A percentile compares a stretch with the other conserved stretches of the same genome.
phyloP scores from a whole-genome alignment of 2,888 invertebrate genomes.

The Phyllotreta cruciferae region DNA sequence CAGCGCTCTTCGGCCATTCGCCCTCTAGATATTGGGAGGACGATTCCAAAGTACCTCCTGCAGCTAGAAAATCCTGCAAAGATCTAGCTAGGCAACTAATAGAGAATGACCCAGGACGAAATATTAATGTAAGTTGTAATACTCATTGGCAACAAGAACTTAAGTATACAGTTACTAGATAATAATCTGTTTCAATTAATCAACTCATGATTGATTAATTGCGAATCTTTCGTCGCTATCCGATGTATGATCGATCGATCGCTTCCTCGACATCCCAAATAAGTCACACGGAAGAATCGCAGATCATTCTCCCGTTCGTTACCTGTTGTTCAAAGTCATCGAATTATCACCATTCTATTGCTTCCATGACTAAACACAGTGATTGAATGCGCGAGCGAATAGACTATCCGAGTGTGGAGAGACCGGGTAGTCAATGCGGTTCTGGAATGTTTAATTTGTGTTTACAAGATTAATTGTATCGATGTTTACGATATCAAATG shows the following conservation, averaged over 20 bases:
- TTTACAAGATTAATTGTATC: too few relatives aligned
- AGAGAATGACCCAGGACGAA: slow-evolving; percentile 77
- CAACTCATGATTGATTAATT: not conserved
- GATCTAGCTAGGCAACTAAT: slow-evolving; percentile 81
- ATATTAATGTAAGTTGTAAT: slow-evolving; percentile 69
- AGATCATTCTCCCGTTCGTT: not conserved
- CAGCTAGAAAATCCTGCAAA: slow-evolving; percentile 74
- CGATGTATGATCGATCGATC: not conserved
- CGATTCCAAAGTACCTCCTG: slow-evolving; percentile 76
- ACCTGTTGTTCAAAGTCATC: slow-evolving; percentile 3
- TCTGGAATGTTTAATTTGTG: too few relatives aligned
- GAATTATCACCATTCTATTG: not conserved
- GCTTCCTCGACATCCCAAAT: not conserved
- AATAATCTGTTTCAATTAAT: not conserved
- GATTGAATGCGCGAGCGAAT: too few relatives aligned
- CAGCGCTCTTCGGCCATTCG: slow-evolving; percentile 78
- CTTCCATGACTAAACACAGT: not conserved
- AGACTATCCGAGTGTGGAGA: too few relatives aligned
- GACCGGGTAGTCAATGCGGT: too few relatives aligned
- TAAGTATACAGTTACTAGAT: not conserved
- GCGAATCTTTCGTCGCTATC: not conserved
- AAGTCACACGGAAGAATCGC: slow-evolving; percentile 2
- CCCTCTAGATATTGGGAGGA: slow-evolving; percentile 82
- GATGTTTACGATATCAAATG: too few relatives aligned
- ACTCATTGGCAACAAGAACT: not conserved